Conservation (phyloP, 2,888 invertebrate genomes). For the Chloroclystis v-ata region DNA sequence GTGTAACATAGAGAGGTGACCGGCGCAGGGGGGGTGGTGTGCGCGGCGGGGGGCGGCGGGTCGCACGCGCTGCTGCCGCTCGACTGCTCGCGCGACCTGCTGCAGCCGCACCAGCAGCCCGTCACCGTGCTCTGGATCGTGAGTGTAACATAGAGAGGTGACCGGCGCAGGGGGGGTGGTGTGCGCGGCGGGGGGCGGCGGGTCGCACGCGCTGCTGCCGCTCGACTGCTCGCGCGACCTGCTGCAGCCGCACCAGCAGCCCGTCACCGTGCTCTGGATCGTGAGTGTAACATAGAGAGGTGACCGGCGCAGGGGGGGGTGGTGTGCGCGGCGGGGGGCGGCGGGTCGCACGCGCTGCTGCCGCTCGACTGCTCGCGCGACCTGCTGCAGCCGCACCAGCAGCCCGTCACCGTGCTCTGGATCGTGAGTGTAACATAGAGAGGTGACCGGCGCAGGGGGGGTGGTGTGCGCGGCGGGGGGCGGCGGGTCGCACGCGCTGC, state of each 20-base stretch:
- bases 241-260: conserved; percentile 72
- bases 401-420: conserved; percentile 85
- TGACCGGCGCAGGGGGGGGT: conserved; percentile 60
- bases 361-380: conserved; percentile 59
- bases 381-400: conserved; percentile 68
- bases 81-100: no score
- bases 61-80: no score
- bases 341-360: conserved; percentile 52
- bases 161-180: conserved; percentile 59
- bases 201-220: conserved; percentile 55
- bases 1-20: no score
- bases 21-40: no score
- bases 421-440: no score
- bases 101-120: no score
- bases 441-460: no score
- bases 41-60: no score
- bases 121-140: conserved; percentile 86
- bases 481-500: no score
- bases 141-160: conserved; percentile 49
- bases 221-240: conserved; percentile 55
- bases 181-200: conserved; percentile 48
- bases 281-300: conserved; percentile 77
- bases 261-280: conserved; percentile 85
- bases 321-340: conserved; percentile 48
- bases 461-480: no score